Evolutionary conservation across 2,113 vertebrate genomes (phyloP).

Genomic region (Rutilus rutilus): DNA sequence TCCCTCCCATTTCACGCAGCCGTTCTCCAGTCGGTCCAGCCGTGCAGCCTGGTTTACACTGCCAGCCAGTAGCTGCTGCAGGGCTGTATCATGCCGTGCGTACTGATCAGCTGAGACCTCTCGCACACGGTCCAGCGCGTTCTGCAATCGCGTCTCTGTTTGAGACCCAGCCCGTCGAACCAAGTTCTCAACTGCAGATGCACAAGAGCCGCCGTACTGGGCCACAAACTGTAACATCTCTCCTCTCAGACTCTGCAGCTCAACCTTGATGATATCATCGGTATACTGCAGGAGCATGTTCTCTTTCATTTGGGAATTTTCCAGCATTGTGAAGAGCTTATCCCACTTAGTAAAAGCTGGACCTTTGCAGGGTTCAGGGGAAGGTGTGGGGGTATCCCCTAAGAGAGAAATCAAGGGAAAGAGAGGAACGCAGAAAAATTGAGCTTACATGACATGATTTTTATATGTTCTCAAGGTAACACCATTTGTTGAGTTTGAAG

Average conservation of each 20-base stretch:
- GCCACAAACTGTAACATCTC: slow-evolving; percentile 82
- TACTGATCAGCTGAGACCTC: slow-evolving; percentile 52
- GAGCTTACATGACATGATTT: not conserved
- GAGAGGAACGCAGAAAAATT: not conserved
- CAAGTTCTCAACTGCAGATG: slow-evolving; percentile 61
- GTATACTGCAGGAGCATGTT: slow-evolving; percentile 89
- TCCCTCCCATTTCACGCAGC: slow-evolving; percentile 57
- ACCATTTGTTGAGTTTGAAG: not conserved
- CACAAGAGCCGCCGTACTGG: slow-evolving; percentile 69
- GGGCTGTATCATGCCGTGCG: slow-evolving; percentile 64
- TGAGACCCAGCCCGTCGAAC: slow-evolving; percentile 64
- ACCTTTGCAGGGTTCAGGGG: slow-evolving; percentile 73
- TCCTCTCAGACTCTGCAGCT: slow-evolving; percentile 79
- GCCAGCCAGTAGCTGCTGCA: slow-evolving; percentile 77
- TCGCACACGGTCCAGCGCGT: slow-evolving; percentile 58
- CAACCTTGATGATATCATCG: slow-evolving; percentile 81
- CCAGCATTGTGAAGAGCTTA: slow-evolving; percentile 95
- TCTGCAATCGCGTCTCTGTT: slow-evolving; percentile 70
- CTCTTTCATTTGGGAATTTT: slow-evolving; percentile 96
- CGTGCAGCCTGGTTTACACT: slow-evolving; percentile 69
- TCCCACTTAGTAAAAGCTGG: slow-evolving; percentile 89
- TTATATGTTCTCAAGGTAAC: not conserved
- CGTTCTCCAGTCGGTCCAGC: slow-evolving; percentile 78
- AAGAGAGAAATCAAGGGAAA: slow-evolving; percentile 13
- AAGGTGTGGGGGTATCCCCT: slow-evolving; percentile 54